phyloP scores from a whole-genome alignment of 2,113 vertebrate species.

The Pitta sordida region DNA sequence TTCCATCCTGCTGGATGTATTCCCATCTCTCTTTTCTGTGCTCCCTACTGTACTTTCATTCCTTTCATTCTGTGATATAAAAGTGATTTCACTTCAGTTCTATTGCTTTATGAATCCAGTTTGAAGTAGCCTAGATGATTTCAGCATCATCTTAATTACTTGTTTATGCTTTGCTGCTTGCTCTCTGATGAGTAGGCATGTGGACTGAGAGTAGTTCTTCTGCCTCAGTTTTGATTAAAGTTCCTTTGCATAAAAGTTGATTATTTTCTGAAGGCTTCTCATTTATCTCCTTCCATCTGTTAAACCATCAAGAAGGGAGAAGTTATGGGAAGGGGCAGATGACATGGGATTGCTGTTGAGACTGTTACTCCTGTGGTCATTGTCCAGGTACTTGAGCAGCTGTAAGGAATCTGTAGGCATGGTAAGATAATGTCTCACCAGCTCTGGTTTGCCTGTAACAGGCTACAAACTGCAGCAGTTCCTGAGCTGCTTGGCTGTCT shows the following conservation, averaged over 20 bases:
- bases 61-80: slow-evolving; percentile 1
- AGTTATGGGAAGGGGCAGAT: neutral
- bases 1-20: slow-evolving; percentile 43
- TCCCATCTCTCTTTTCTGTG: slow-evolving; percentile 24
- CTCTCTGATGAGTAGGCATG: neutral
- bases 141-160: neutral
- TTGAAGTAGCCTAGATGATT: slow-evolving; percentile 9
- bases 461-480: neutral
- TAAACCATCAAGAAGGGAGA: neutral
- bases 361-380: neutral
- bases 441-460: neutral
- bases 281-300: neutral
- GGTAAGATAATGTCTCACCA: neutral
- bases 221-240: slow-evolving; percentile 8
- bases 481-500: slow-evolving; percentile 1
- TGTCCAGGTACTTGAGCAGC: neutral
- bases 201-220: neutral
- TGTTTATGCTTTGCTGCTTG: neutral
- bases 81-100: slow-evolving; percentile 28
- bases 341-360: neutral
- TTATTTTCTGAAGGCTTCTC: slow-evolving; percentile 2
- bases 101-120: neutral
- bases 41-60: slow-evolving; percentile 6
- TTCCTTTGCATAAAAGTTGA: neutral
- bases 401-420: neutral